These are phyloP conservation scores for Platycercus adscitus DNA, from an alignment of 2,113 vertebrate species.

Conservation along the genomic window DNA sequence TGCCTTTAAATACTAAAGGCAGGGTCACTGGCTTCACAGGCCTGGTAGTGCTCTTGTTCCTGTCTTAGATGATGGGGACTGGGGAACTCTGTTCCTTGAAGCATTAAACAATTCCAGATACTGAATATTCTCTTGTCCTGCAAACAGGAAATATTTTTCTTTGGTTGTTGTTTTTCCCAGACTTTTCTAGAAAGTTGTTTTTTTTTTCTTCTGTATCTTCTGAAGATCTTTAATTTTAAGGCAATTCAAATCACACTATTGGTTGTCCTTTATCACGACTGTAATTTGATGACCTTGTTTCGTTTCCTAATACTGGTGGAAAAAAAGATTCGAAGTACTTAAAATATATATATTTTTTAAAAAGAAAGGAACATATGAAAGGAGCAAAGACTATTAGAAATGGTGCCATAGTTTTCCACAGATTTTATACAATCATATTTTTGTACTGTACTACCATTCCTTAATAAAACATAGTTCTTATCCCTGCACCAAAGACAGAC, in stretches of 20 bases:
- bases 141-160: background rate
- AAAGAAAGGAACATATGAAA: background rate
- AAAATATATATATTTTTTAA: background rate
- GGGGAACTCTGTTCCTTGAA: background rate
- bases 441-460: background rate
- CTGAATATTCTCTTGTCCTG: background rate
- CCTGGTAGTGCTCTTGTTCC: background rate
- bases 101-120: background rate
- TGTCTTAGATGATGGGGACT: background rate
- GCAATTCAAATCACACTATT: background rate
- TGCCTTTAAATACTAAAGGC: background rate
- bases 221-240: background rate
- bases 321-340: background rate
- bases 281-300: background rate
- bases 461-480: background rate
- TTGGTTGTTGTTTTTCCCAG: background rate
- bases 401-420: conserved; percentile 5
- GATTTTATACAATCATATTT: conserved; percentile 19
- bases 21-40: background rate
- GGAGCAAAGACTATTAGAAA: background rate
- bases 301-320: background rate
- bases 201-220: background rate
- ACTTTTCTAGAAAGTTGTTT: background rate
- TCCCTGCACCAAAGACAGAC: background rate
- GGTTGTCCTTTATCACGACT: background rate